These are phyloP conservation scores for Semaprochilodus insignis DNA, from an alignment of 2,797 vertebrate species.

Conservation along the genomic window DNA sequence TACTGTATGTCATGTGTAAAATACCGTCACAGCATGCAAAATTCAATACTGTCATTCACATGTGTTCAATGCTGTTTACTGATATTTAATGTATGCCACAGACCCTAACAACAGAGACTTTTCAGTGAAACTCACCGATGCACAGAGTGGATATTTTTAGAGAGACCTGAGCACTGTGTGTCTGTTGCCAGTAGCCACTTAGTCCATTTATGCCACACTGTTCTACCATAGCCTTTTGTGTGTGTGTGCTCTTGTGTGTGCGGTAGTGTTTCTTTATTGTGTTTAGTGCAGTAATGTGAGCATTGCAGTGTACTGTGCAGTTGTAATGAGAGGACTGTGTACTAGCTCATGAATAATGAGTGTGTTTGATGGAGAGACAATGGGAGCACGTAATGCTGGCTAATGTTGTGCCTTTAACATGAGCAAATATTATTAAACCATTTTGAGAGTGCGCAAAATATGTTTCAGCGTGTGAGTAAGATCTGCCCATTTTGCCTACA, in stretches of 20 bases:
- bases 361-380: constrained; percentile 28
- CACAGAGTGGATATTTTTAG: constrained; percentile 19
- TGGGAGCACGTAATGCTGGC: constrained; percentile 16
- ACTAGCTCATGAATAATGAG: constrained; percentile 45
- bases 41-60: too few relatives aligned
- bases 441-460: constrained; percentile 6
- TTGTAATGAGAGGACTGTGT: constrained; percentile 36
- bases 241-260: constrained; percentile 24
- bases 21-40: too few relatives aligned
- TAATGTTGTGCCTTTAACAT: constrained; percentile 40
- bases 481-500: not conserved
- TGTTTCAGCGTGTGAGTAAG: not conserved
- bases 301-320: constrained; percentile 24
- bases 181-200: not conserved
- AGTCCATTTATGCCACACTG: not conserved
- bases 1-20: too few relatives aligned
- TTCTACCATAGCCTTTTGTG: not conserved
- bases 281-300: constrained; percentile 45
- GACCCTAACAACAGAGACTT: not conserved
- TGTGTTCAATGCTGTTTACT: not conserved
- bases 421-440: constrained; percentile 17
- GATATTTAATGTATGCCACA: not conserved
- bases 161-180: not conserved
- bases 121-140: not conserved
- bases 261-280: constrained; percentile 33